Evolutionary conservation across 2,797 vertebrate genomes (phyloP).

Genomic region (Sparus aurata): DNA sequence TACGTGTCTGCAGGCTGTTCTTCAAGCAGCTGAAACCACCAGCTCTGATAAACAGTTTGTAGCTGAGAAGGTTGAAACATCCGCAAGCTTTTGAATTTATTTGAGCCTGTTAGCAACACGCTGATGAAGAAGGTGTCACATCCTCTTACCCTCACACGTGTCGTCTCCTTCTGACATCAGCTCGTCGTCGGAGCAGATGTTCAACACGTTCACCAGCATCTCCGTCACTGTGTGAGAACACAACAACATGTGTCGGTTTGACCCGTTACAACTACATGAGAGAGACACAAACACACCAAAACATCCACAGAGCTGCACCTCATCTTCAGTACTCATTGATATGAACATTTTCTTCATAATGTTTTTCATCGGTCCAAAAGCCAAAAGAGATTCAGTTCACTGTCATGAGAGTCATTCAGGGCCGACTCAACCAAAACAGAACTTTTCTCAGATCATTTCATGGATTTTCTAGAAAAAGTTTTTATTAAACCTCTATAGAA

Average conservation of each 20-base stretch:
- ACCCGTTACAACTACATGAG: background rate
- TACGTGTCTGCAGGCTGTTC: background rate
- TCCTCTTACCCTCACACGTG: conserved; percentile 93
- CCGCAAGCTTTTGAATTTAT: background rate
- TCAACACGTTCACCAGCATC: conserved; percentile 98
- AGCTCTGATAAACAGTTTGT: background rate
- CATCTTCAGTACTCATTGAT: too few relatives aligned
- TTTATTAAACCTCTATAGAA: too few relatives aligned
- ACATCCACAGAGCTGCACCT: background rate
- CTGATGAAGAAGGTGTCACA: background rate
- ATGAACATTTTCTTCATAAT: too few relatives aligned
- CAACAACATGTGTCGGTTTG: background rate
- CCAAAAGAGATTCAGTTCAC: too few relatives aligned
- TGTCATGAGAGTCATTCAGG: too few relatives aligned
- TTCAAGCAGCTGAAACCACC: too few relatives aligned
- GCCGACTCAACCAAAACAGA: too few relatives aligned
- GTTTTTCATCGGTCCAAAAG: too few relatives aligned
- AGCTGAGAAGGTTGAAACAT: background rate
- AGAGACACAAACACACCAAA: background rate
- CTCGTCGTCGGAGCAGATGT: conserved; percentile 98
- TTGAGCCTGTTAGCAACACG: background rate
- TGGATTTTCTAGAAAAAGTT: too few relatives aligned
- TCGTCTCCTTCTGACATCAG: conserved; percentile 98
- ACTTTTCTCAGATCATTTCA: too few relatives aligned
- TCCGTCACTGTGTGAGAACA: conserved; percentile 90